Base-by-base conservation (phyloP, 1,140 invertebrate genomes). In the Tribolium madens region DNA sequence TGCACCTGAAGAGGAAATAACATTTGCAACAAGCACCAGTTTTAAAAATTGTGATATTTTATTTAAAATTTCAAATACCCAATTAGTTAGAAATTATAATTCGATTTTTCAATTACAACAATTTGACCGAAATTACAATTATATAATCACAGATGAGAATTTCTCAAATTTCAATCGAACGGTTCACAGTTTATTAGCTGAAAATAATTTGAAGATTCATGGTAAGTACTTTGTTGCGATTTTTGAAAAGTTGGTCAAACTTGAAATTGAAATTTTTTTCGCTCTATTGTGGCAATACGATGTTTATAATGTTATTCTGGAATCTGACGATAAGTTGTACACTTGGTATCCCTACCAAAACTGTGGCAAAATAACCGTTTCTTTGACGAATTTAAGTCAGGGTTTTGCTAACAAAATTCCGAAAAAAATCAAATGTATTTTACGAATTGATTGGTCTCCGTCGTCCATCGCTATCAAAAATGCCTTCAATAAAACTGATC, bases 361-460 rank as follows among this genome's bases (percentile, higher is more conserved):
- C 7, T 57, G 52, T 9, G 15, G 18, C 5, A 2, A 57, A 57
- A 57, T 57, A 2, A 57, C 14, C 13, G 15, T 12, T 18, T 1
- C 1, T 18, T 17, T 10, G 1, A 57, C 18, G 0, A 17, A 57
- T n/a, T 10, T 57, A 18, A 18, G 1, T 0, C 14, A 57, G 10
- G 52, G 52, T 21, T 57, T 57, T 57, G n/a, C 6, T 9, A 57
- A 57, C 10, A 57, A 57, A 57, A 57, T 57, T 9, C 64, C 64
- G n/a, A 69, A 36, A 33, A 69, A 69, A 14, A n/a, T 36, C 1
- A 69, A 69, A 12, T 69, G 64, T 69, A n/a, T 10, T 13, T 42
- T 69, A 31, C 17, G 64, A 15, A 10, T 69, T 10, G 36, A 14
- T 14, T 42, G 31, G 36, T 14, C 26, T n/a, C 7, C 13, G 10